Conservation (phyloP, 2,113 vertebrate genomes). For the Odocoileus virginianus region DNA sequence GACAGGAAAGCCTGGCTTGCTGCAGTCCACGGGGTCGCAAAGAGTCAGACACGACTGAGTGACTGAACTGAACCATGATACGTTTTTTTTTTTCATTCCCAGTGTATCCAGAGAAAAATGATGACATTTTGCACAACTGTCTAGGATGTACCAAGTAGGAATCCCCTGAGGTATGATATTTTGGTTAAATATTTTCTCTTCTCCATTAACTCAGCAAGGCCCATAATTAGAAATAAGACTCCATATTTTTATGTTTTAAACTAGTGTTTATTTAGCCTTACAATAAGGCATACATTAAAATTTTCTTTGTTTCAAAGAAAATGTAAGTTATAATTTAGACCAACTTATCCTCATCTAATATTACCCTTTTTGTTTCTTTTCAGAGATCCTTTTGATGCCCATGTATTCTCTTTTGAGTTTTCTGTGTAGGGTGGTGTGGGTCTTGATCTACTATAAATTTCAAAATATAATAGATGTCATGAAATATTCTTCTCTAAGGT, state of each 20-base stretch:
- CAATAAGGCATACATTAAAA: slow-evolving; percentile 69
- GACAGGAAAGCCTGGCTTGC: neutral
- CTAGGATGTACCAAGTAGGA: slow-evolving; percentile 58
- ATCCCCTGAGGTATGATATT: slow-evolving; percentile 68
- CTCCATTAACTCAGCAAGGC: slow-evolving; percentile 73
- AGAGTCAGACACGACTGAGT: neutral
- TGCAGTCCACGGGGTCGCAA: neutral
- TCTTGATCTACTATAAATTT: neutral
- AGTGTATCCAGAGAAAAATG: neutral
- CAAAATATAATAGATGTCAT: neutral
- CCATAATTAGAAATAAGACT: slow-evolving; percentile 78
- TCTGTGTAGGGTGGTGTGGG: neutral
- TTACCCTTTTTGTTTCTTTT: slow-evolving; percentile 60
- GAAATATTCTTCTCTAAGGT: neutral
- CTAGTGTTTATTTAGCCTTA: slow-evolving; percentile 78
- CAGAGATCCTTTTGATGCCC: neutral
- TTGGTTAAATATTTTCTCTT: slow-evolving; percentile 67
- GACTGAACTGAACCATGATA: neutral
- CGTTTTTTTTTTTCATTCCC: neutral
- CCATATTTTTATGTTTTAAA: slow-evolving; percentile 72
- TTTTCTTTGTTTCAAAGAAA: slow-evolving; percentile 75
- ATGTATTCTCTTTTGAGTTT: neutral
- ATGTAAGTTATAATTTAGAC: slow-evolving; percentile 69
- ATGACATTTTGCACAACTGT: slow-evolving; percentile 32
- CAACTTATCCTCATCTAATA: slow-evolving; percentile 63